These are phyloP conservation scores for Carapus acus DNA, from an alignment of 2,797 vertebrate species.

Conservation along the genomic window DNA sequence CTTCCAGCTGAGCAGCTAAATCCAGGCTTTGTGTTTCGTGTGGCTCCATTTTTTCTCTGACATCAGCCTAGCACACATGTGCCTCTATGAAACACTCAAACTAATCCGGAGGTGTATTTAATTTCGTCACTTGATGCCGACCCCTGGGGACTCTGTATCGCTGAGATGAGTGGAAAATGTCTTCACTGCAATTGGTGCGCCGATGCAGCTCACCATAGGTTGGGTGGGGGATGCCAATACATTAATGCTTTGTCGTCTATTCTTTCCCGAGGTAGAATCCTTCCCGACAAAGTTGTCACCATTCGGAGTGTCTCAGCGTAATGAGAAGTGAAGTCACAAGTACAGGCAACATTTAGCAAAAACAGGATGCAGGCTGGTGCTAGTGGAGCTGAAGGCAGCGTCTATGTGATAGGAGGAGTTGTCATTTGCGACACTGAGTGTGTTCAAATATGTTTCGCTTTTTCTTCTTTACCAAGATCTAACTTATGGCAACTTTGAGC, in stretches of 20 bases:
- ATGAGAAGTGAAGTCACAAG: too few species aligned
- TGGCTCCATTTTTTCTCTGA: conserved; percentile 35
- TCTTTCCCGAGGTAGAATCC: conserved; percentile 44
- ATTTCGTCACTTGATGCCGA: conserved; percentile 41
- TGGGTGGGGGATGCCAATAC: conserved; percentile 38
- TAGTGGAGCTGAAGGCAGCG: too few species aligned
- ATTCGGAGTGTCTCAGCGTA: conserved; percentile 34
- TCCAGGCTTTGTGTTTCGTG: conserved; percentile 33
- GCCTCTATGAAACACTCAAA: conserved; percentile 23
- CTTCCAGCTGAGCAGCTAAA: conserved; percentile 20
- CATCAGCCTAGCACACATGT: conserved; percentile 40
- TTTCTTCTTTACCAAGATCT: too few species aligned
- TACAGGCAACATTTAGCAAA: conserved; percentile 31
- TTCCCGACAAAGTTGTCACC: conserved; percentile 39
- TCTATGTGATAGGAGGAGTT: too few species aligned
- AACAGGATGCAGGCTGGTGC: conserved; percentile 12
- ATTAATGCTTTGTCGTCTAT: conserved; percentile 22
- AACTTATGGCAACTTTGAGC: too few species aligned
- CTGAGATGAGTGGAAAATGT: conserved; percentile 26
- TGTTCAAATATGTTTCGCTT: too few species aligned
- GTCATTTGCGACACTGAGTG: too few species aligned
- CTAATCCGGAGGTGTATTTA: conserved; percentile 54
- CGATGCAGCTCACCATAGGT: conserved; percentile 39
- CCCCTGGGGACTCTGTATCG: conserved; percentile 27
- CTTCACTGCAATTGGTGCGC: conserved; percentile 42